Base-by-base conservation (phyloP, 1,140 invertebrate species). In the Formica exsecta region DNA sequence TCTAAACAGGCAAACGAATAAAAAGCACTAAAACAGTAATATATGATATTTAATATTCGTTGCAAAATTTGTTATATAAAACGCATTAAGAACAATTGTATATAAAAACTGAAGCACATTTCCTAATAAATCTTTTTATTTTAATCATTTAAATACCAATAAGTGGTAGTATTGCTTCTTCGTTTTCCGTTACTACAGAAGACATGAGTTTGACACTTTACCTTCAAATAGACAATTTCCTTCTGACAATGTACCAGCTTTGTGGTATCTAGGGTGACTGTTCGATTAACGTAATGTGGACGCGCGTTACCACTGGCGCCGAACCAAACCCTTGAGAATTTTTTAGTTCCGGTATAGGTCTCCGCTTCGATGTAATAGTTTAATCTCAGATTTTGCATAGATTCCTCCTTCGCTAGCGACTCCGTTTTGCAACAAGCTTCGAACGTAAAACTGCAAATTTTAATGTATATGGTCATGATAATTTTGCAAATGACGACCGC, bases 351-450 rank as follows among this genome's bases (percentile, higher is more conserved):
- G 1, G 96, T 95, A 91, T 97, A 98, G 2, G 97, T 97, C 95
- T 98, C 98, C 0, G 98, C 98, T 95, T 98, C 98, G n/a, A 98
- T 97, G 9, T 96, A 96, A 93, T 98, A 98, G 87, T 97, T 96
- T 1, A 98, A 92, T 83, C 94, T 96, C 19, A 98, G 95, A 51
- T 94, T 85, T 94, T 96, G 88, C 87, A 94, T 90, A 85, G 94
- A 88, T 92, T 96, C 93, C 6, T 96, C 95, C 89, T 96, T 96
- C 19, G 96, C 96, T 22, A 97, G 93, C 1, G 97, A 96, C 87
- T 97, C 96, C 70, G 98, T 97, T 86, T 96, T 96, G 91, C 98
- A 98, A 93, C 98, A 99, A 0, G 98, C 97, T 94, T 97, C 95
- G 90, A 99, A 98, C n/a, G 97, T 96, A 92, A 99, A 98, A 94